phyloP scores from a whole-genome alignment of 2,113 vertebrate species.

The Mobula hypostoma region DNA sequence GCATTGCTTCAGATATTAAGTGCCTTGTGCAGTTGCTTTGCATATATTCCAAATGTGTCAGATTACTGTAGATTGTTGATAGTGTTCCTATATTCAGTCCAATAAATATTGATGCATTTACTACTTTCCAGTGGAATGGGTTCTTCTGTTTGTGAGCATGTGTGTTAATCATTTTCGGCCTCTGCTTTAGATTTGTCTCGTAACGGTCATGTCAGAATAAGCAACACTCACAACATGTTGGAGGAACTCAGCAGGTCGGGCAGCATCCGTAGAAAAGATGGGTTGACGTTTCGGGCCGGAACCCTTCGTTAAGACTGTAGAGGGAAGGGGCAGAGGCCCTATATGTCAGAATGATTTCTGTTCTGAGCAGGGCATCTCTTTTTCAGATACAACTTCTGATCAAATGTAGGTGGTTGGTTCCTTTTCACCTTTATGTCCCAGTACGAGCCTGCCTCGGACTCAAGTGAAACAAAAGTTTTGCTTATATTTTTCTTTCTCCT shows the following conservation, averaged over 20 bases:
- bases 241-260: no score
- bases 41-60: not conserved
- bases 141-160: not conserved
- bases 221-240: no score
- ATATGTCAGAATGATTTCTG: not conserved
- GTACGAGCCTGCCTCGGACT: not conserved
- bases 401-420: not conserved
- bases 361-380: not conserved
- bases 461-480: not conserved
- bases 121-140: not conserved
- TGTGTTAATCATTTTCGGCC: not conserved
- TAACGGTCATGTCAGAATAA: not conserved
- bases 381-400: not conserved
- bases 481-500: not conserved
- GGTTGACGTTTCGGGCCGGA: no score
- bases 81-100: not conserved
- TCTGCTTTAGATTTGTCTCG: not conserved
- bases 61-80: not conserved
- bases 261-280: no score
- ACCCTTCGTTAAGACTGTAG: no score
- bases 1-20: slow-evolving; percentile 25
- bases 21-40: slow-evolving; percentile 29
- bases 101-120: slow-evolving; percentile 17
- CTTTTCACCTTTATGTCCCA: not conserved
- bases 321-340: no score